Evolutionary conservation across 1,140 invertebrate species (phyloP).

Genomic region (Aphaenogaster ashmeadi): DNA sequence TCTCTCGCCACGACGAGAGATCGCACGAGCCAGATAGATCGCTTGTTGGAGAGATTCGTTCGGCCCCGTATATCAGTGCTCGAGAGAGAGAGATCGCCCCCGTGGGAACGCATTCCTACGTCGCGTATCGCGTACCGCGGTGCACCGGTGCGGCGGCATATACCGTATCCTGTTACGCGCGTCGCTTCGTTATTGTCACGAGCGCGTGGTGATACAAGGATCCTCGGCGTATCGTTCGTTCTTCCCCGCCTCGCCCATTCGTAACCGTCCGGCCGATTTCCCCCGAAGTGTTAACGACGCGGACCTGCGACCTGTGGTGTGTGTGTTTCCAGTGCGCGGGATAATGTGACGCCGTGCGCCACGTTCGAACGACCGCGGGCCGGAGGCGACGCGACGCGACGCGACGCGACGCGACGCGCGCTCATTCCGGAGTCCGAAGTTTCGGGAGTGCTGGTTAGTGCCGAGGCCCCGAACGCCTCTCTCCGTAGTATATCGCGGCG

Average conservation of each 20-base stretch:
- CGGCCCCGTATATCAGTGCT: neutral
- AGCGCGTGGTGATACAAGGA: neutral
- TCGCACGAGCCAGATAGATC: neutral
- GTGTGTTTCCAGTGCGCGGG: conserved; percentile 25
- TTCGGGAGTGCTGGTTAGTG: conserved; percentile 12
- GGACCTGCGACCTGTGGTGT: neutral
- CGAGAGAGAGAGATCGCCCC: neutral
- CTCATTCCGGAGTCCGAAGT: neutral
- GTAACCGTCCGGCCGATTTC: neutral
- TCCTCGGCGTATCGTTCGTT: neutral
- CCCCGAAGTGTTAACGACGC: neutral
- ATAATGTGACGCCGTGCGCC: conserved; percentile 41
- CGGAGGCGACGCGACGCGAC: no score
- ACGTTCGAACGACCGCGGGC: conserved; percentile 37
- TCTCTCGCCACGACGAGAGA: neutral
- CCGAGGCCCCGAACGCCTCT: neutral
- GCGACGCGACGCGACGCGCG: neutral
- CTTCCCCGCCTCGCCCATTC: neutral
- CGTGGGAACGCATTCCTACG: neutral
- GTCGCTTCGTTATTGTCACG: neutral
- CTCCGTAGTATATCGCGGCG: conserved; percentile 27
- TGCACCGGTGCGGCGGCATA: neutral
- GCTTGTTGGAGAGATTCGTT: neutral
- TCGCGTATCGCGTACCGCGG: neutral
- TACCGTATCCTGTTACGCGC: conserved; percentile 16